Percentiles rank a stretch among this genome's conserved stretches.
Evolutionary conservation across 2,797 vertebrate genomes (phyloP).

Genomic region (Chaunax sp.): DNA sequence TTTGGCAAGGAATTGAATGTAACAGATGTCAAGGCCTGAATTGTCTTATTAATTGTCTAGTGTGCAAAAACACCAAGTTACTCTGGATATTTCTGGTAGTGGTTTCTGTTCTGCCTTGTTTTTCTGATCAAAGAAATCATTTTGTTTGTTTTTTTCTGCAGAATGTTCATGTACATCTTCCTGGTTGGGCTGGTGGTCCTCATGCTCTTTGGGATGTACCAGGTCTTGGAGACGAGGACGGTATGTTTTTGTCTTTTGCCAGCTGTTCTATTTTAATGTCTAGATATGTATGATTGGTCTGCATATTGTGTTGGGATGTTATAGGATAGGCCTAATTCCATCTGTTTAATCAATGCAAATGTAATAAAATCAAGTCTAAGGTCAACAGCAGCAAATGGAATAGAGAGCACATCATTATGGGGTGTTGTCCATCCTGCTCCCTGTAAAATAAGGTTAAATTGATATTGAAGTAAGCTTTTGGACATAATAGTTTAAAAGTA

Average conservation of each 20-base stretch:
- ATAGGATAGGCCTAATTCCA: background rate
- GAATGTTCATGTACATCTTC: constrained; percentile 86
- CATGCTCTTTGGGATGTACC: constrained; percentile 80
- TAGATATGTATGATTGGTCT: background rate
- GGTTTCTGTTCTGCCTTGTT: background rate
- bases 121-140: background rate
- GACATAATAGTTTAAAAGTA: background rate
- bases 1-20: too few species aligned
- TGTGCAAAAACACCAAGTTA: background rate
- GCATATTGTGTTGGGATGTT: background rate
- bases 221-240: constrained; percentile 82
- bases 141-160: constrained; percentile 49
- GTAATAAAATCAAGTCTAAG: background rate
- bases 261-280: constrained; percentile 1
- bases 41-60: too few species aligned
- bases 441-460: background rate
- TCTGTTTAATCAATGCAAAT: background rate
- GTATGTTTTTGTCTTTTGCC: constrained; percentile 59
- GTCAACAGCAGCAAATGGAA: background rate
- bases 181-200: constrained; percentile 78
- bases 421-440: background rate
- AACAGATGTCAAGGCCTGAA: too few species aligned
- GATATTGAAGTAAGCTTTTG: too few species aligned
- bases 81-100: background rate
- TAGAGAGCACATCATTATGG: background rate